Evolutionary conservation across 2,888 invertebrate species (phyloP).

Genomic region (Leptinotarsa peninsularis): DNA sequence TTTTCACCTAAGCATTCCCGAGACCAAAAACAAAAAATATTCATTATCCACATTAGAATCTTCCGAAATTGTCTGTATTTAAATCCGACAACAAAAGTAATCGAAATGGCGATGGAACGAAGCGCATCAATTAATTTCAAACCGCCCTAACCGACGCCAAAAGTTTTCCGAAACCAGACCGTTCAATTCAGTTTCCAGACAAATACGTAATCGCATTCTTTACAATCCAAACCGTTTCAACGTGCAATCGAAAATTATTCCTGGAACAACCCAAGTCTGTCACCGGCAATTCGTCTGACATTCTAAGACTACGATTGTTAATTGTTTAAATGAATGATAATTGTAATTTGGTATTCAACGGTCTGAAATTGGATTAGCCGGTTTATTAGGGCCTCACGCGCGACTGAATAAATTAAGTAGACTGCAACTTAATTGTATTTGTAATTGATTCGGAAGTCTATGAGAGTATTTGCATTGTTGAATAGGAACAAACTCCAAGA

Average conservation of each 20-base stretch:
- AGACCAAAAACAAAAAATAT: not conserved
- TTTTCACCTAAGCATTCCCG: no score
- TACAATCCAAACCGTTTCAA: not conserved
- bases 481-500: not conserved
- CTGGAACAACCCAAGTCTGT: constrained; percentile 7
- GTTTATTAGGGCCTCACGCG: constrained; percentile 44
- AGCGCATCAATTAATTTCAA: not conserved
- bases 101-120: not conserved
- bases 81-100: not conserved
- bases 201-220: constrained; percentile 6
- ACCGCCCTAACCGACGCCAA: not conserved
- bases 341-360: constrained; percentile 48
- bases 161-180: not conserved
- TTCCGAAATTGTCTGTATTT: not conserved
- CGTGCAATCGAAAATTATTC: not conserved
- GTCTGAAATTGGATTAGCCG: constrained; percentile 47
- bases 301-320: constrained; percentile 34
- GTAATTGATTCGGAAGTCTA: constrained; percentile 39
- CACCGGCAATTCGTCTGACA: constrained; percentile 23
- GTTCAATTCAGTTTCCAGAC: not conserved
- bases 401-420: constrained; percentile 49
- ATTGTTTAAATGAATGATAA: constrained; percentile 49
- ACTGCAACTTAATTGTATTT: constrained; percentile 50
- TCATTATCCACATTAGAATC: not conserved
- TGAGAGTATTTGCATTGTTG: constrained; percentile 21